Base-by-base conservation (phyloP, 2,797 vertebrate species). In the Hyperoplus immaculatus region DNA sequence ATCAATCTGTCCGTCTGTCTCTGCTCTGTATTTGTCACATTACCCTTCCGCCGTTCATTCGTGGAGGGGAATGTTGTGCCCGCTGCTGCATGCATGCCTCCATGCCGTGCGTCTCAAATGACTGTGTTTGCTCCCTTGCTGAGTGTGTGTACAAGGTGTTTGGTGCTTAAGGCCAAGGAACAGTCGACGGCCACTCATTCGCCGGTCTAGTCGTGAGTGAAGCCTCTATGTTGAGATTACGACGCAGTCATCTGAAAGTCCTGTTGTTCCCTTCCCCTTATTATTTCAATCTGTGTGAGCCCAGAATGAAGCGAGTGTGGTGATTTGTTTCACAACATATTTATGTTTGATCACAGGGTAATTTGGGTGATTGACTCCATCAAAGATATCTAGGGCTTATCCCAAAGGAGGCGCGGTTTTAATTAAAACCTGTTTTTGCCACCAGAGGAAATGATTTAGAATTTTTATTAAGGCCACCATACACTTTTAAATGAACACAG, bases 381-480 rank as follows among this genome's bases (percentile, higher is more conserved):
- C 70, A 85, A 77, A 90, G 69, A 81, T 83, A 92, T 93, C 83
- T 93, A 69, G 92, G 91, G 39, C 90, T 90, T 43, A 60, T 90
- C 92, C 82, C 93, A 55, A 8, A 80, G 85, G 92, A 81, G 21
- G 7, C 2, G 5, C 43, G 75, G 29, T 91, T 90, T 92, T 93
- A 92, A 94, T 92, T 91, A 90, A 91, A 92, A 87, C 82, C 87
- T 76, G 76, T 57, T 89, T 88, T 69, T 69, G 69, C 86, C 90
- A 82, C 83, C 21, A 39, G 88, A 92, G 93, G 83, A 85, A 80
- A 83, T 54, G 69, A 87, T 80, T 82, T 69, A 45, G 80, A 91
- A 73, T 88, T 75, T 29, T 82, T 75, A 90, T 92, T 82, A 83
- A 90, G 91, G 89, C 87, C 90, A 83, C 4, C 85, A 81, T 75